Evolutionary conservation across 2,113 vertebrate genomes (phyloP), one percentile per base, ranked within the genome.

Genomic region (Pelecanoides urinatrix): DNA sequence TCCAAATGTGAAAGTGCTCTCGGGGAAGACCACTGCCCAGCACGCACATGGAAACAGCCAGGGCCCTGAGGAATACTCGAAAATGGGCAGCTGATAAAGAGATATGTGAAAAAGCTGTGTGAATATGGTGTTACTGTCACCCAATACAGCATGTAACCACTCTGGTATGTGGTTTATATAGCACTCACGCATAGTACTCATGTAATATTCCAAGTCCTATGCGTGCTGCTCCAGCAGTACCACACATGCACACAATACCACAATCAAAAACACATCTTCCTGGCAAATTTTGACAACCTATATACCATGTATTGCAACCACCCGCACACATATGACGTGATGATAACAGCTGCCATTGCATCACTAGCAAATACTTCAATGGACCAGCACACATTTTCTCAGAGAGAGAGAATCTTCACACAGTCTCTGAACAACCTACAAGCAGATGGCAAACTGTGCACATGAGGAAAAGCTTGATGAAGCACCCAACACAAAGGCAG

Each of bases 191-290:
- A 96, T 95, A 97, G 83, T 75, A 94, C 87, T 96, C 91, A 73
- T 91, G 91, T 96, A 94, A 91, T 96, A 96, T 95, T 97, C 94
- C 95, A 94, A 96, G 84, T 89, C 89, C 87, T 94, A 88, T 97
- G 96, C 96, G 96, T 97, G 96, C 96, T 97, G 92, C 97, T 97
- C 84, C 95, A 96, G 94, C 94, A 96, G 94, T 97, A 97, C 96
- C 96, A 97, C 96, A 96, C 95, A 97, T 95, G 96, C 94, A 96
- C 94, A 95, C 74, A 91, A 96, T 95, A 97, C 95, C 96, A 97
- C 96, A 97, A 97, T 97, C 94, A 97, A 93, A 97, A 97, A 95
- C 97, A 97, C 87, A 96, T 97, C 96, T 96, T 95, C 95, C 94
- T 96, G 96, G 96, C 93, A 95, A 97, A 96, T 94, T 92, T 63